Percentiles rank a stretch among this genome's conserved stretches.
Conservation (phyloP, 2,113 vertebrate genomes). For the Pholis gunnellus region DNA sequence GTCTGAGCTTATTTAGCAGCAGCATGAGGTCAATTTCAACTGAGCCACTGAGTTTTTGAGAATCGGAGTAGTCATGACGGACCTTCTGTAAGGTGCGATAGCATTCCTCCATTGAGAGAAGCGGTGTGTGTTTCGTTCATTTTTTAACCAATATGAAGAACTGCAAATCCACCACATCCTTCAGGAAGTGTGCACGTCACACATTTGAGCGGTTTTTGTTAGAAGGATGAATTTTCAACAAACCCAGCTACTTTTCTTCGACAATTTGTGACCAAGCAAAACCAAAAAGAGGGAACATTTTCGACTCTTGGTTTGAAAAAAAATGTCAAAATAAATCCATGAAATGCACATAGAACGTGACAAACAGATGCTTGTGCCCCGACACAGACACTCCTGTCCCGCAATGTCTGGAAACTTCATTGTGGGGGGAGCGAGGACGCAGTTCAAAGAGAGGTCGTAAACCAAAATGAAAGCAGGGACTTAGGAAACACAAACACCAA, state of each 20-base stretch:
- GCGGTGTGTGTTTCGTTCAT: conserved; percentile 31
- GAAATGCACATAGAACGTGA: conserved; percentile 16
- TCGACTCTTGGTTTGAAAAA: not conserved
- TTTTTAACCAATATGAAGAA: conserved; percentile 22
- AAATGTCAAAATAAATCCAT: conserved; percentile 1
- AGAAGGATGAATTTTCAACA: not conserved
- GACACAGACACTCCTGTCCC: conserved; percentile 41
- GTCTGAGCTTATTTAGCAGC: conserved; percentile 21
- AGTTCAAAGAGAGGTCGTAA: conserved; percentile 79
- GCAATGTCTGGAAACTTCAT: conserved; percentile 75
- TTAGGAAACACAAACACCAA: conserved; percentile 78
- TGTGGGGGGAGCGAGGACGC: conserved; percentile 48
- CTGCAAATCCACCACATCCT: conserved; percentile 28
- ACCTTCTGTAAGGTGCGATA: conserved; percentile 29
- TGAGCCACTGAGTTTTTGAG: conserved; percentile 10
- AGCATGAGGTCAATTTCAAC: conserved; percentile 42
- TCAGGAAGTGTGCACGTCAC: conserved; percentile 36
- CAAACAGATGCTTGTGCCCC: conserved; percentile 1
- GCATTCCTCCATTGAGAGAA: conserved; percentile 32
- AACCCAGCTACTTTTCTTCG: not conserved
- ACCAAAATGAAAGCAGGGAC: conserved; percentile 77
- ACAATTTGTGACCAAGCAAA: not conserved
- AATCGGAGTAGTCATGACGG: conserved; percentile 35
- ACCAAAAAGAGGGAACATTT: not conserved
- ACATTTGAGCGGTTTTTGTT: conserved; percentile 27